phyloP scores from a whole-genome alignment of 2,113 vertebrate species.

The Oreochromis tanganicae region DNA sequence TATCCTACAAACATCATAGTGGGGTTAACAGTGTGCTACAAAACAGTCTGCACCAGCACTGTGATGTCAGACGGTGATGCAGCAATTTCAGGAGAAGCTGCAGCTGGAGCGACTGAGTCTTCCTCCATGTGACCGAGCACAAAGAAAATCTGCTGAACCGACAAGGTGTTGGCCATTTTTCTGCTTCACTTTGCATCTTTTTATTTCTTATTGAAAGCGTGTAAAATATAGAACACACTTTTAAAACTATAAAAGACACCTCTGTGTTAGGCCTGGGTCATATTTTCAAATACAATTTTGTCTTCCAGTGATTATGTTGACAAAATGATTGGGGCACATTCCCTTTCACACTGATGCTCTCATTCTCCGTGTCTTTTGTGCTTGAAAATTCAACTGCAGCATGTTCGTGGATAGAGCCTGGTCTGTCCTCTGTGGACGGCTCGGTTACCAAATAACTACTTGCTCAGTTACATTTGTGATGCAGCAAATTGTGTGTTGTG shows the following conservation, averaged over 20 bases:
- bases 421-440: rapidly evolving
- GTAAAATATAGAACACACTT: not conserved
- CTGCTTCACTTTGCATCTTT: not conserved
- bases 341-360: not conserved
- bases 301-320: not conserved
- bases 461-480: not conserved
- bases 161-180: not conserved
- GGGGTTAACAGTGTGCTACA: not conserved
- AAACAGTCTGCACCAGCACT: not conserved
- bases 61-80: slow-evolving; percentile 3
- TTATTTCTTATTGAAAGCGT: not conserved
- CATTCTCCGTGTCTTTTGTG: not conserved
- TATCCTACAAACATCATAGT: not conserved
- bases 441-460: not conserved
- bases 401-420: not conserved
- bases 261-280: not conserved
- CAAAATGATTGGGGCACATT: not conserved
- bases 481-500: not conserved
- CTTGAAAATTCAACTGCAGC: not conserved
- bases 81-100: not conserved
- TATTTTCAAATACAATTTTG: not conserved
- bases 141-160: not conserved
- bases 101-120: slow-evolving; percentile 5
- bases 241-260: not conserved
- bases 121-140: not conserved